Base-by-base conservation (phyloP, 92 coral and sea anemone genomes). In the Blastomussa wellsi region DNA sequence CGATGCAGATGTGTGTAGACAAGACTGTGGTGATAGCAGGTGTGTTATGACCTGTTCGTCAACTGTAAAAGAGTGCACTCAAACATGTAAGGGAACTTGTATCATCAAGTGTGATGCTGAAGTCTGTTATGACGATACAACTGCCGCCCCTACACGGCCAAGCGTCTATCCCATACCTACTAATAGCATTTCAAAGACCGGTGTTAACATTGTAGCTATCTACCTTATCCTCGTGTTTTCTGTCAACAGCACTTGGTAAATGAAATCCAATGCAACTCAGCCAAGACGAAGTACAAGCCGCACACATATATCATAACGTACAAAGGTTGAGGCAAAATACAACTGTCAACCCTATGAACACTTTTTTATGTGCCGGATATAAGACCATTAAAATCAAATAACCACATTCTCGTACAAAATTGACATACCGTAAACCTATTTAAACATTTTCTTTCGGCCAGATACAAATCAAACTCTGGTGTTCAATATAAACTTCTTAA, bases 1-100 rank as follows among this genome's bases (percentile, higher is more conserved):
- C 76, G 76, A 72, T 26, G 76, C 76, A 72, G 48, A 38, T 19
- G 51, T 72, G 28, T 72, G 76, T 38, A 39, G 26, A 72, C 76
- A 72, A 29, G 49, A 72, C 29, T 72, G 76, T 29, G 76, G 51
- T 29, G 76, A 72, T 39, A 38, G 28, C 76, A 19, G 24, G 48
- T 72, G 76, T 72, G 38, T 17, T 4, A 38, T 72, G 76, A 72
- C 47, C 22, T 72, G 76, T 44, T 37, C 76, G 51, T 72, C 76
- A 39, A 72, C 48, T 72, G 76, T 72, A 29, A 72, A 72, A 7
- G 76, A 72, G 51, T 72, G 52, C n/a, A 36, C 35, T 19, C 76
- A 72, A 20, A 72, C 76, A 7, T 72, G 76, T 37, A 38, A 38
- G n/a, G 28, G 48, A 37, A 39, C 24, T 39, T 72, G 76, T 38